Evolutionary conservation across 2,113 vertebrate genomes (phyloP), one percentile per base, ranked within the genome.

Genomic region (Amphiprion ocellaris): DNA sequence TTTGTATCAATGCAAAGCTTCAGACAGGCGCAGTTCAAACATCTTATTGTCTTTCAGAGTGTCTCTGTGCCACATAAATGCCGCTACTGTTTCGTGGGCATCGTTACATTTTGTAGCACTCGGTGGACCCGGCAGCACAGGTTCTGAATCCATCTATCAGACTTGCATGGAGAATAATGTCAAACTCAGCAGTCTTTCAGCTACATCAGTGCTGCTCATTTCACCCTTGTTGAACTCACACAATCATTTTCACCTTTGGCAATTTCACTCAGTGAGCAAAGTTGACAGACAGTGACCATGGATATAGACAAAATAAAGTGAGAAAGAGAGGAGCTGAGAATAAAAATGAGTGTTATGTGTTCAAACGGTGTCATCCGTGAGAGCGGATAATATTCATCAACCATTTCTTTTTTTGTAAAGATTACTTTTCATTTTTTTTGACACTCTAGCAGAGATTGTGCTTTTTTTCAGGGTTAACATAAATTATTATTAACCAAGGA

Each of bases 201-300:
- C 70, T 49, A 59, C 68, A 86, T 86, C 86, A 47, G 74, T 73
- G 81, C 76, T 67, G 37, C 52, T 89, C 72, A 81, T 69, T 82
- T 82, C 79, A 80, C 59, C 71, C 83, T 81, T 54, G 81, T 80
- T 78, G 71, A 87, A 83, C 72, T 85, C 76, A 44, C 66, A 65
- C 79, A 44, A 70, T 64, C 52, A 60, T 80, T 89, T 85, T 82
- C 77, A 88, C 82, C 82, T 91, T 77, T 81, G 73, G 65, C 80
- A 78, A 76, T 82, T 83, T 81, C 69, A 47, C 69, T 78, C 26
- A 14, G 3, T 52, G 47, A 89, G 50, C 60, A 23, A 68, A 70
- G 65, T 67, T 72, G 72, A 83, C 52, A 81, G 73, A 84, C 68
- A 76, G 75, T 74, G 82, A 66, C 81, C 58, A 53, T 72, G 61